These are phyloP conservation scores for Gonatopus flavifemur DNA, from an alignment of 1,140 invertebrate species.

Conservation along the genomic window DNA sequence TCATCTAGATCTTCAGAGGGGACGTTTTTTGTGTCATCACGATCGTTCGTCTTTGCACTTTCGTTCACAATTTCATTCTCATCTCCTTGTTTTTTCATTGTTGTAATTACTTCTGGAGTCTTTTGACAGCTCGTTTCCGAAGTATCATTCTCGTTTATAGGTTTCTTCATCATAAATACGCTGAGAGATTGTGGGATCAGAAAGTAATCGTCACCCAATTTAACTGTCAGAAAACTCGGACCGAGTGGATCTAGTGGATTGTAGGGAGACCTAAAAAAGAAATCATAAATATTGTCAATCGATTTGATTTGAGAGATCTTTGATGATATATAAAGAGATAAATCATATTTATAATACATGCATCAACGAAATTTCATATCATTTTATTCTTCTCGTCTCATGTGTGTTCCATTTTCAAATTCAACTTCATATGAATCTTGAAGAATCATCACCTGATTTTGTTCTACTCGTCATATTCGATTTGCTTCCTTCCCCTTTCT, in stretches of 20 bases:
- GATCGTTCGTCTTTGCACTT: neutral
- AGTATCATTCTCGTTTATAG: conserved; percentile 15
- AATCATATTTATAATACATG: too few relatives aligned
- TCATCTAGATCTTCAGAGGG: conserved; percentile 28
- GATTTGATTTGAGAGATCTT: too few relatives aligned
- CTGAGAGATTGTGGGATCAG: conserved; percentile 44
- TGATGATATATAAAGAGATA: too few relatives aligned
- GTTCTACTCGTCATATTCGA: too few relatives aligned
- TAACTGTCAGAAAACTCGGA: conserved; percentile 40
- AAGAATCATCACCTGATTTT: too few relatives aligned
- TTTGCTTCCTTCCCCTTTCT: too few relatives aligned
- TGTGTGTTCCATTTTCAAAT: too few relatives aligned
- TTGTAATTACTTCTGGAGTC: neutral
- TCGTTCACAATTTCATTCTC: neutral
- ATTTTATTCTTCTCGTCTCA: too few relatives aligned
- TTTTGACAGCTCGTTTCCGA: neutral
- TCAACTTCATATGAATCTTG: too few relatives aligned
- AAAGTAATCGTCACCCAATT: conserved; percentile 45
- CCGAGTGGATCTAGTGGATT: conserved; percentile 38
- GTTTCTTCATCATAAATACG: conserved; percentile 43
- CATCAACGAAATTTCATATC: too few relatives aligned
- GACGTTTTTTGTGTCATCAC: conserved; percentile 11
- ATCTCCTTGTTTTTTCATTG: neutral
- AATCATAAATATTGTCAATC: too few relatives aligned
- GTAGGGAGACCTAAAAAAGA: conserved; percentile 47